Evolutionary conservation across 2,888 invertebrate genomes (phyloP).

Genomic region (Calameuta idolon): DNA sequence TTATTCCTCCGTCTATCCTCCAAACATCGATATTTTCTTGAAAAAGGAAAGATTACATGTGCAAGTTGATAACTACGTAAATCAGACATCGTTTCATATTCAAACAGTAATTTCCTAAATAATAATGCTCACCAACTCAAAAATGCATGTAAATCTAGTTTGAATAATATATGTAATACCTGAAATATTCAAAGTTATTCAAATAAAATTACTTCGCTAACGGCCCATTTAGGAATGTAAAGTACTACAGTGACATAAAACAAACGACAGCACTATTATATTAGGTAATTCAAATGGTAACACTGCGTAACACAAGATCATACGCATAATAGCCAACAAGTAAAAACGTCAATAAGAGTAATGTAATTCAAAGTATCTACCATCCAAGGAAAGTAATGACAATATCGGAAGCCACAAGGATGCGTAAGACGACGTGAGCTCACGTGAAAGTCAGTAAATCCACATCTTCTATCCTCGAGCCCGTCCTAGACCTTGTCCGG

Average conservation of each 20-base stretch:
- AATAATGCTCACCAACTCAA: too few relatives aligned
- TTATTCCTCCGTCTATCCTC: not conserved
- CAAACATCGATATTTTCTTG: not conserved
- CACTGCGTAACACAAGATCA: not conserved
- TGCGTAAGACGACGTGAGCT: not conserved
- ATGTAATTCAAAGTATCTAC: not conserved
- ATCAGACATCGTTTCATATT: too few relatives aligned
- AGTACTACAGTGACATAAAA: not conserved
- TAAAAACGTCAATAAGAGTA: not conserved
- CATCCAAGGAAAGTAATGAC: not conserved
- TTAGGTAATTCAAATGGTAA: not conserved
- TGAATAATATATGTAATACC: not conserved
- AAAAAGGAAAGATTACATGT: not conserved
- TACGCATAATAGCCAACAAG: not conserved
- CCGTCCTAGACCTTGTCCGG: not conserved
- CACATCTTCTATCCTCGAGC: not conserved
- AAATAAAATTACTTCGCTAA: not conserved
- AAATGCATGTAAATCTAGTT: too few relatives aligned
- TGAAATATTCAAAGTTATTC: not conserved
- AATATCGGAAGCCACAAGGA: not conserved
- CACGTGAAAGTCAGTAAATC: not conserved
- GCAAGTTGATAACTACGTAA: too few relatives aligned
- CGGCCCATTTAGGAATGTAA: not conserved
- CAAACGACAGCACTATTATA: not conserved
- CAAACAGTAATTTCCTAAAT: too few relatives aligned